These are phyloP conservation scores for Pseudolaguvia tuberculata DNA, from an alignment of 2,113 vertebrate species.

Conservation along the genomic window DNA sequence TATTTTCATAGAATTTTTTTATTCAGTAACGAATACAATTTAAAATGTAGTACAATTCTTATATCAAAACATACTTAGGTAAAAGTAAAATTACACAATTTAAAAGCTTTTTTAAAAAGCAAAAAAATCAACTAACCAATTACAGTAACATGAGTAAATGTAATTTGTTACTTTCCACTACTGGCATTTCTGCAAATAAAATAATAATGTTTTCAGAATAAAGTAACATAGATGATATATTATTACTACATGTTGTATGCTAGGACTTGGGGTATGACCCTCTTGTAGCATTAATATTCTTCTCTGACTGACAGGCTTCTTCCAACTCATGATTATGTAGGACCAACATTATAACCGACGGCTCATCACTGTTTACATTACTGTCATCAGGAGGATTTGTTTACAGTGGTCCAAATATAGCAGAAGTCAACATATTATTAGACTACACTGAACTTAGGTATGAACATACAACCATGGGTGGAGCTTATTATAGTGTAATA, in stretches of 20 bases:
- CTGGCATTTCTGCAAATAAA: not conserved
- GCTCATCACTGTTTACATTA: not conserved
- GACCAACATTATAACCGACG: not conserved
- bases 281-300: not conserved
- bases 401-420: not conserved
- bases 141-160: too few relatives aligned
- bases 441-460: not conserved
- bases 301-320: not conserved
- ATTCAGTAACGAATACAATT: too few relatives aligned
- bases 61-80: too few relatives aligned
- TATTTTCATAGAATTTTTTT: too few relatives aligned
- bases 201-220: not conserved
- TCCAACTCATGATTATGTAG: not conserved
- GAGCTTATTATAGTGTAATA: not conserved
- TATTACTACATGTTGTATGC: not conserved
- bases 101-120: too few relatives aligned
- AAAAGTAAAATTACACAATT: too few relatives aligned
- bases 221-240: not conserved
- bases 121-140: too few relatives aligned
- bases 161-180: too few relatives aligned
- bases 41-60: too few relatives aligned
- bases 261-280: not conserved
- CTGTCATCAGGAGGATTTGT: not conserved
- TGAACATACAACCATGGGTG: not conserved
- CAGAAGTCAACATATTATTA: not conserved